Base-by-base conservation (phyloP, 2,113 vertebrate genomes). In the Ovis canadensis region DNA sequence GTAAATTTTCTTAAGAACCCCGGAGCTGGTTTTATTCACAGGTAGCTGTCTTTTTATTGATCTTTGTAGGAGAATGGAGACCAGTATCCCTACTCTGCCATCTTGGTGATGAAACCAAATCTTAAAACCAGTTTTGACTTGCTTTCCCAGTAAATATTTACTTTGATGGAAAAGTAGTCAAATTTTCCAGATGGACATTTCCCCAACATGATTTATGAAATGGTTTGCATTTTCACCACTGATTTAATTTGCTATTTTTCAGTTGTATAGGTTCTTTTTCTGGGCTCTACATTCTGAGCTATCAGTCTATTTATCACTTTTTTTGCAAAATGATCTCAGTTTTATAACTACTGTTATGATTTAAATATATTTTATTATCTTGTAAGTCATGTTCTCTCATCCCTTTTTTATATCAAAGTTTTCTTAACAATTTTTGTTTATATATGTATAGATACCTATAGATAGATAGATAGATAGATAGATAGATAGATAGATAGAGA, bases 241-340 rank as follows among this genome's bases (percentile, higher is more conserved):
- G 48, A 91, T 19, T 67, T 54, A 48, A 54, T 21, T 48, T 9
- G 16, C 16, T 86, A 11, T 19, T 33, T 71, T 91, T 90, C 67
- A 55, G 43, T 48, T 96, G 60, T 27, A 36, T 12, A 27, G 5
- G 4, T 31, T 54, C 6, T 36, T 80, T 92, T 45, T 40, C 90
- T 43, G 21, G 50, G 33, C 43, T 86, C 55, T 50, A 21, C 3
- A 62, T 55, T 59, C 60, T 8, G 1, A 77, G 27, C 21, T 80
- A 71, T 87, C 62, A 55, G 50, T 91, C 85, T 96, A 17, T 85
- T 94, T 93, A 40, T 81, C 86, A 91, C 62, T 77, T 86, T 80
- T 80, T 62, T 90, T 92, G 54, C 16, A 67, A 94, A 94, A 71
- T 12, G 17, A 55, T 40, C 85, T 91, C 19, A 21, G 4, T n/a